Base-by-base conservation (phyloP, 2,113 vertebrate genomes). In the Alethe diademata region DNA sequence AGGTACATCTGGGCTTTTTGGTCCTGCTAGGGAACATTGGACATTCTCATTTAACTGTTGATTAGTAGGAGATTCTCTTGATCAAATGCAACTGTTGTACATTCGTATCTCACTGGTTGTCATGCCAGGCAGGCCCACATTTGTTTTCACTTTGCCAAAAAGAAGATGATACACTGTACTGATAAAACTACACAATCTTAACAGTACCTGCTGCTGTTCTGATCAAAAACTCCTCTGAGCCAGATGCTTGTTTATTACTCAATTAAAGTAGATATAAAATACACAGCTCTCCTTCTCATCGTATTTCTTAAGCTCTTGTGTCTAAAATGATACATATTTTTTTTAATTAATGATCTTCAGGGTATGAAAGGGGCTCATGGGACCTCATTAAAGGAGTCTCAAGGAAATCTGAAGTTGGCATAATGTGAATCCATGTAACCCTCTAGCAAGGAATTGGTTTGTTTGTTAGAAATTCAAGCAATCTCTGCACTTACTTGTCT, bases 381-480 rank as follows among this genome's bases (percentile, higher is more conserved):
- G 69, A 81, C 56, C 73, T 91, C 61, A 84, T 94, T 92, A 86
- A 60, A 65, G 65, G n/a, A 57, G 5, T 86, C 42, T 85, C 24
- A 82, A 24, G 69, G 62, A 93, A 75, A 79, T 76, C 16, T 58
- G 51, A 71, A 62, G 56, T 60, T 84, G 47, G 13, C 10, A 3
- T 91, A 19, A 31, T 81, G 51, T 80, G 79, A 89, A 73, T 92
- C 48, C 33, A 18, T 54, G 47, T 91, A 50, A 86, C 10, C 14
- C 24, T 25, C 25, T 35, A 50, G 50, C 24, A 83, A 83, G 42
- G 50, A 61, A 72, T 54, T 71, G 17, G 66, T 93, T 79, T 92
- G 9, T 82, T 88, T 76, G 17, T 80, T 73, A 83, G 36, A 80
- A 92, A 80, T 53, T 13, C 12, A 53, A 66, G 31, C 40, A 70